Percentiles rank a stretch among this genome's conserved stretches.
Conservation (phyloP, 2,888 invertebrate species). For the Dicranocentrus wangi region DNA sequence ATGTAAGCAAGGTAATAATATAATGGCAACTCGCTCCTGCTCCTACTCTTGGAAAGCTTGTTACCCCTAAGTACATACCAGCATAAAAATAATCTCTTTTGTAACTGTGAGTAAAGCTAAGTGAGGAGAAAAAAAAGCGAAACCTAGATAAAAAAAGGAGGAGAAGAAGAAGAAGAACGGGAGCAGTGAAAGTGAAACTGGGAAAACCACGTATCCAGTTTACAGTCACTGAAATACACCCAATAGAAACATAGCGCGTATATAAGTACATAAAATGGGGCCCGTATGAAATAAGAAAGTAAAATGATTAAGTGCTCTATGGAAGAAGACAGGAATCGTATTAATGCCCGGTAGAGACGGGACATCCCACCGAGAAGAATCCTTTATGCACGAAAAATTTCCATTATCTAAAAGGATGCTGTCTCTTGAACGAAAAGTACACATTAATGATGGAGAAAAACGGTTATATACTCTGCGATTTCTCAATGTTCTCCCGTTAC, state of each 20-base stretch:
- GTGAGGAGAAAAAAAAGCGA: neutral
- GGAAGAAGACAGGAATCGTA: conserved; percentile 33
- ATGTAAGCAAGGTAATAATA: neutral
- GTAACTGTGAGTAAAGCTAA: neutral
- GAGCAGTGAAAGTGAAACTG: neutral
- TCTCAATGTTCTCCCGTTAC: too few species aligned
- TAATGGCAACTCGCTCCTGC: neutral
- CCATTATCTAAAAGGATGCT: conserved; percentile 47
- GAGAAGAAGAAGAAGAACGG: conserved; percentile 8
- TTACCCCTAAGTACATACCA: neutral
- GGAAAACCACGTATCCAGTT: too few species aligned
- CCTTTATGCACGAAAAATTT: conserved; percentile 38
- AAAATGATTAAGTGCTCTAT: conserved; percentile 44
- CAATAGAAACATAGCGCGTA: too few species aligned
- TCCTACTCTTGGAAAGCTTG: neutral
- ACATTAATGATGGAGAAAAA: neutral
- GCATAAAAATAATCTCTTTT: neutral
- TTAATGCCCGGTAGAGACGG: conserved; percentile 30
- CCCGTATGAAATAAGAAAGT: neutral
- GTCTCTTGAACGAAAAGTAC: conserved; percentile 12
- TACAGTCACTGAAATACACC: too few species aligned
- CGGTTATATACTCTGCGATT: too few species aligned
- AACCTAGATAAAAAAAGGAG: neutral
- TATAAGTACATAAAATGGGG: too few species aligned
- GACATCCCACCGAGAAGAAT: conserved; percentile 49